These are phyloP conservation scores for Eupithecia exiguata DNA, from an alignment of 2,888 invertebrate species.

Conservation along the genomic window DNA sequence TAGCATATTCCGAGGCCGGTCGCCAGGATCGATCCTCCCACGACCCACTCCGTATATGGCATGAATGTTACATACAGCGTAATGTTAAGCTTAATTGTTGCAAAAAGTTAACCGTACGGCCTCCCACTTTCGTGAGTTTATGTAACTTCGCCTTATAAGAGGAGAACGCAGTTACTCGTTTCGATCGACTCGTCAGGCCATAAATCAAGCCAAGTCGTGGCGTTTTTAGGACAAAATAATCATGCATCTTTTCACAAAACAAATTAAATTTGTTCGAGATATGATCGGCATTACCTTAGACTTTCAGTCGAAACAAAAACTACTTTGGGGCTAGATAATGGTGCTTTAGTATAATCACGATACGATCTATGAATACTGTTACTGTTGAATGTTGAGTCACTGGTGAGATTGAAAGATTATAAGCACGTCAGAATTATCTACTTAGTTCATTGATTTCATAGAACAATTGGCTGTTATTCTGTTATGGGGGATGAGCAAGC, in stretches of 20 bases:
- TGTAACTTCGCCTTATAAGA: slow-evolving; percentile 65
- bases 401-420: slow-evolving; percentile 41
- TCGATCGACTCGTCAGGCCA: slow-evolving; percentile 50
- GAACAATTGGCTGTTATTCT: slow-evolving; percentile 42
- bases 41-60: slow-evolving; percentile 41
- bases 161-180: slow-evolving; percentile 61
- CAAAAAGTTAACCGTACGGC: slow-evolving; percentile 56
- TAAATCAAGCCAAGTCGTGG: slow-evolving; percentile 55
- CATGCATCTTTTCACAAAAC: slow-evolving; percentile 51
- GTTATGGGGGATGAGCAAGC: slow-evolving; percentile 18
- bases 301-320: slow-evolving; percentile 35
- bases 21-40: slow-evolving; percentile 66
- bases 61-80: slow-evolving; percentile 51
- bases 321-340: not conserved
- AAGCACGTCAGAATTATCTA: slow-evolving; percentile 42
- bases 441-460: slow-evolving; percentile 26
- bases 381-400: slow-evolving; percentile 45
- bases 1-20: slow-evolving; percentile 70
- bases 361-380: slow-evolving; percentile 41
- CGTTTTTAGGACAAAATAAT: slow-evolving; percentile 57
- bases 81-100: slow-evolving; percentile 55
- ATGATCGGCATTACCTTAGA: slow-evolving; percentile 47
- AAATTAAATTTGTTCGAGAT: slow-evolving; percentile 48
- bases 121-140: slow-evolving; percentile 65
- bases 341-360: slow-evolving; percentile 41